Evolutionary conservation across 2,888 invertebrate genomes (phyloP).

Genomic region (Unio delphinus): DNA sequence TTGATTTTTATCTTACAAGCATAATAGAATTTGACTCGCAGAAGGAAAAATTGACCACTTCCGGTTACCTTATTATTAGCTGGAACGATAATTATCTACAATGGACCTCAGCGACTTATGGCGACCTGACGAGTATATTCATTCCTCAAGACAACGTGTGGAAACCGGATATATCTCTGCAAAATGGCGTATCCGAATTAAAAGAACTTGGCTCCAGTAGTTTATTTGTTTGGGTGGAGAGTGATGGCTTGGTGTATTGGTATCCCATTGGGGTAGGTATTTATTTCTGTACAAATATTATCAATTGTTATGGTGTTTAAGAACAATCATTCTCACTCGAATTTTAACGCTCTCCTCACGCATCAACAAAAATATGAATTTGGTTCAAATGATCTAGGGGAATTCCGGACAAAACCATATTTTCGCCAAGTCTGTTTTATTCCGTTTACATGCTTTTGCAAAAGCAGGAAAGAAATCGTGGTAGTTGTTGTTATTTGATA

Average conservation of each 20-base stretch:
- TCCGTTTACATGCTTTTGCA: no score
- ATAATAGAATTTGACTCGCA: constrained; percentile 21
- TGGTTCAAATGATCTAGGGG: no score
- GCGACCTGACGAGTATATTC: not conserved
- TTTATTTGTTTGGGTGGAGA: constrained; percentile 1
- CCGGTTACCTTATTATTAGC: constrained; percentile 17
- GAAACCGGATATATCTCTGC: constrained; percentile 8
- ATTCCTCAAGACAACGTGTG: constrained; percentile 6
- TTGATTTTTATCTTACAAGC: constrained; percentile 14
- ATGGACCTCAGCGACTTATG: constrained; percentile 17
- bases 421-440: no score
- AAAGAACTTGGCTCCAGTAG: constrained; percentile 2
- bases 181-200: constrained; percentile 2
- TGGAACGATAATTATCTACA: constrained; percentile 21
- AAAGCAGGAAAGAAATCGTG: no score
- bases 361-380: no score
- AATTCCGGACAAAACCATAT: no score
- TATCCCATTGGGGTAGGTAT: constrained; percentile 3
- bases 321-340: no score
- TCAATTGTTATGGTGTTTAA: no score
- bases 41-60: constrained; percentile 23
- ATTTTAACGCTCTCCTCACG: no score
- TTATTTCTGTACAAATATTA: no score
- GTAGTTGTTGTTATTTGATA: no score
- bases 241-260: constrained; percentile 1